Evolutionary conservation across 2,797 vertebrate species (phyloP).

Genomic region (Lophotriccus pileatus): DNA sequence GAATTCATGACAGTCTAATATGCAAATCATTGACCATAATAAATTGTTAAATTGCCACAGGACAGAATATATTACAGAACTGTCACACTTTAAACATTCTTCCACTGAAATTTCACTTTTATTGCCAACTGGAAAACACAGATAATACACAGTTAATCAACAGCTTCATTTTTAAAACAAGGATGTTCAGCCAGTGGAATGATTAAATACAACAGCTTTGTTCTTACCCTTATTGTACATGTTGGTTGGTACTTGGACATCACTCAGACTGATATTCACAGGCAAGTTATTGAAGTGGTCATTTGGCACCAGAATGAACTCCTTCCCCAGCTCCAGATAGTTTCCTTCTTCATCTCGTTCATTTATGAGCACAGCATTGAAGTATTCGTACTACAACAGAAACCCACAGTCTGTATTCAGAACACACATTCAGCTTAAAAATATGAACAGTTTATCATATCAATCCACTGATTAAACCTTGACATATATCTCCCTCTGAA

Average conservation of each 20-base stretch:
- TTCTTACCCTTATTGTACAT: slow-evolving; percentile 97
- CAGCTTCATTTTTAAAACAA: neutral
- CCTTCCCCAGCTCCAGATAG: slow-evolving; percentile 91
- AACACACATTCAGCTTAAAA: neutral
- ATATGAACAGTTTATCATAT: neutral
- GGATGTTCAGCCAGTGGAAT: neutral
- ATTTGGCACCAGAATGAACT: slow-evolving; percentile 94
- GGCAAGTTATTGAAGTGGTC: slow-evolving; percentile 98
- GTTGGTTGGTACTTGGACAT: slow-evolving; percentile 98
- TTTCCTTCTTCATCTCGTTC: slow-evolving; percentile 92
- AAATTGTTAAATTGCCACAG: neutral
- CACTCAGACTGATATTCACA: slow-evolving; percentile 95
- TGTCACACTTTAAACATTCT: neutral
- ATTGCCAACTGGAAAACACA: neutral
- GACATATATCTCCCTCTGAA: neutral
- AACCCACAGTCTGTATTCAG: neutral
- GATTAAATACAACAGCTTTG: neutral
- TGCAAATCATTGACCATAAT: neutral
- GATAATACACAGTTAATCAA: neutral
- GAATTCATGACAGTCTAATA: neutral
- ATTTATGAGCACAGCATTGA: slow-evolving; percentile 97
- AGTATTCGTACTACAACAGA: slow-evolving; percentile 93
- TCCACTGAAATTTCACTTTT: neutral
- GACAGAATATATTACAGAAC: neutral
- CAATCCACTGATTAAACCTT: neutral